A percentile compares a stretch with the other conserved stretches of the same genome.
Evolutionary conservation across 2,888 invertebrate genomes (phyloP).

Genomic region (Caenorhabditis drosophilae): DNA sequence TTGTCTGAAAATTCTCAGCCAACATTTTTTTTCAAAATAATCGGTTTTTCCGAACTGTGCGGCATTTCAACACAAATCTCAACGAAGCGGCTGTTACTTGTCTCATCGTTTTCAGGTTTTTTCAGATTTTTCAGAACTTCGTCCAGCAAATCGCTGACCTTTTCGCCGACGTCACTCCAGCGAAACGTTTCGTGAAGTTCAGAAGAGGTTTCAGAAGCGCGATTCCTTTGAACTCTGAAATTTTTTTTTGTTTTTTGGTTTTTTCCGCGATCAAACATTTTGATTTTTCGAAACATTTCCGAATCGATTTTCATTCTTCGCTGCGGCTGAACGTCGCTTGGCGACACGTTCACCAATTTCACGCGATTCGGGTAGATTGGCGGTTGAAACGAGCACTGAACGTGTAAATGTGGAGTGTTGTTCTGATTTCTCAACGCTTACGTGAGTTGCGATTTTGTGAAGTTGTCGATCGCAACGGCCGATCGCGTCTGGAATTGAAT

Average conservation of each 20-base stretch:
- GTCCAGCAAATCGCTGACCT: not conserved
- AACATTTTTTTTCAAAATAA: not conserved
- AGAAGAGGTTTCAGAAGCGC: not conserved
- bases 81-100: not conserved
- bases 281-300: not conserved
- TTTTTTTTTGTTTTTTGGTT: not conserved
- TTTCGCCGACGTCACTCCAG: too few species aligned
- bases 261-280: not conserved
- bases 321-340: not conserved
- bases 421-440: not conserved
- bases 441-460: not conserved
- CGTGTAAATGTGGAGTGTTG: not conserved
- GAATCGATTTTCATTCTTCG: not conserved
- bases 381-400: conserved; percentile 3
- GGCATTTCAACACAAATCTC: not conserved
- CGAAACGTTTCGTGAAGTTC: too few species aligned
- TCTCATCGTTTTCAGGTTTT: not conserved
- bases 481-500: conserved; percentile 4
- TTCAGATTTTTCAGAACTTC: not conserved
- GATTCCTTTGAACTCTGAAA: not conserved
- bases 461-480: conserved; percentile 3
- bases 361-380: not conserved
- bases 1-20: not conserved
- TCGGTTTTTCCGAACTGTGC: not conserved
- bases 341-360: not conserved